Base-by-base conservation (phyloP, 2,888 invertebrate species). In the Azorinus chamasolen region DNA sequence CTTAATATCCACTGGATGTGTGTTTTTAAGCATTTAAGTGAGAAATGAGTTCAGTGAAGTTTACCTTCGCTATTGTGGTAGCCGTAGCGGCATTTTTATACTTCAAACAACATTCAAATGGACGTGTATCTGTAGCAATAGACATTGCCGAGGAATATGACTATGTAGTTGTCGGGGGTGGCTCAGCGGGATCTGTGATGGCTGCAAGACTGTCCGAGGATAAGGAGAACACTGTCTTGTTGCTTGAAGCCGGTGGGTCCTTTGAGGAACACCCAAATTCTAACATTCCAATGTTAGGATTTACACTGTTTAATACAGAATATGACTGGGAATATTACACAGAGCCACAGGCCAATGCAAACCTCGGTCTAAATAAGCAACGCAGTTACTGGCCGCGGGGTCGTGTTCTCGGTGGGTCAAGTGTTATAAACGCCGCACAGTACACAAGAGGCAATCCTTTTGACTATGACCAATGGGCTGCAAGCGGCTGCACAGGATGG, bases 241-340 rank as follows among this genome's bases (percentile, higher is more conserved):
- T 94, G 22, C 24, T 92, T 50, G 94, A 94, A 78, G 93, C 94
- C 2, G 94, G 94, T 0, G 92, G 92, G 0, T 85, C 88, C 25
- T 93, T 94, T 88, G 89, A 89, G 77, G 90, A 75, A n/a, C 65
- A 70, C 45, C 90, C 90, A 89, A 88, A 88, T 50, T 90, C 93
- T 48, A 91, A 92, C 70, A 92, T 93, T 89, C 94, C 94, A 0
- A 92, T 93, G 6, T 91, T 92, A 2, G 84, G 93, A 14, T 92
- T 92, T 77, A 91, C 92, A 53, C 84, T 93, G n/a, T 65, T 83
- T 25, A 81, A 88, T 59, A 83, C 86, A 1, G 72, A 78, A 46
- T 84, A 78, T 54, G 90, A 91, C 77, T 91, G 93, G 93, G 89
- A 88, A 74, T 94, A 93, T 82, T 89, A 93, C 69, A 94, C 94